Evolutionary conservation across 2,113 vertebrate genomes (phyloP).

Genomic region (Panthera tigris): DNA sequence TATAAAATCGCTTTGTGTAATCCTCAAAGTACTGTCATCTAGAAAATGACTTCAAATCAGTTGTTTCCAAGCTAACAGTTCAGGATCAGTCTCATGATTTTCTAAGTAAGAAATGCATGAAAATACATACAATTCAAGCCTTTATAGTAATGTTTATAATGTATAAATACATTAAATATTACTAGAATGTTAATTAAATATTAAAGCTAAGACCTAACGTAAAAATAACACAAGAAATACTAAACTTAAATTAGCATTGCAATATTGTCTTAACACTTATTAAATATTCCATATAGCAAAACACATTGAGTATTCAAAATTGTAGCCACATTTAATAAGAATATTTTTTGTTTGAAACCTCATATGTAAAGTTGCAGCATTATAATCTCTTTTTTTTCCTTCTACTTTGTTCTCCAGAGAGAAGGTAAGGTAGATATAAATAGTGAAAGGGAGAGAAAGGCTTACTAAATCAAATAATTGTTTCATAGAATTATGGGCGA

Average conservation of each 20-base stretch:
- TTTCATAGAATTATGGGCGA: neutral
- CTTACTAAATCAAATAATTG: conserved; percentile 40
- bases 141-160: conserved; percentile 5
- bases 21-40: neutral
- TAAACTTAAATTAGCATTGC: conserved; percentile 50
- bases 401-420: conserved; percentile 39
- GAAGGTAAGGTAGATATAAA: neutral
- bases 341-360: neutral
- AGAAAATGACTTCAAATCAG: conserved; percentile 50
- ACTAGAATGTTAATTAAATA: conserved; percentile 56
- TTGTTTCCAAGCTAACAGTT: conserved; percentile 22
- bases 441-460: neutral
- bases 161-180: conserved; percentile 39
- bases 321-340: neutral
- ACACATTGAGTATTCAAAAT: conserved; percentile 39
- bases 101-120: conserved; percentile 54
- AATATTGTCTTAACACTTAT: neutral
- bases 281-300: conserved; percentile 44
- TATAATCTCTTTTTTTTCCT: neutral
- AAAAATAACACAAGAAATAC: conserved; percentile 17
- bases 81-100: neutral
- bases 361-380: conserved; percentile 2
- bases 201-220: conserved; percentile 21
- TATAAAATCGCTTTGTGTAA: neutral
- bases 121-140: conserved; percentile 37